These are phyloP conservation scores for Auanema freiburgensis DNA, from an alignment of 2,888 invertebrate genomes.

Conservation along the genomic window DNA sequence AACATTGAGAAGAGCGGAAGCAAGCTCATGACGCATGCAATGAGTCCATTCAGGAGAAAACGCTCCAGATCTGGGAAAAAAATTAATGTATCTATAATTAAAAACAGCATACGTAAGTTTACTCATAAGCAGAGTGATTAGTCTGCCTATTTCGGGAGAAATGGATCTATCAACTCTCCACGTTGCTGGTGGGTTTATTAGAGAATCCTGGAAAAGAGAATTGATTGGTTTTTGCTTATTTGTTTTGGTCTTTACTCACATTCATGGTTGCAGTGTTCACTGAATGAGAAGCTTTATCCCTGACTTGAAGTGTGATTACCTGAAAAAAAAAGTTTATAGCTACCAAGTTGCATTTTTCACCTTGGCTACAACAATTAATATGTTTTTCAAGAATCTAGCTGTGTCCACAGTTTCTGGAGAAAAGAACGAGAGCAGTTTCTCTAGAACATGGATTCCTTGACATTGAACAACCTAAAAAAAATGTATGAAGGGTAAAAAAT, in stretches of 20 bases:
- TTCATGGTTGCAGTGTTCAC: conserved; percentile 46
- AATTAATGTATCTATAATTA: neutral
- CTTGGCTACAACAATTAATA: conserved; percentile 56
- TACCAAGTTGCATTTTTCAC: conserved; percentile 4
- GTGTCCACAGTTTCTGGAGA: conserved; percentile 44
- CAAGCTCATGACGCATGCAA: conserved; percentile 43
- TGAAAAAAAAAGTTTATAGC: neutral
- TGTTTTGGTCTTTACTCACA: conserved; percentile 26
- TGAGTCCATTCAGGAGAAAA: conserved; percentile 50
- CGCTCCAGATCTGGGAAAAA: conserved; percentile 35
- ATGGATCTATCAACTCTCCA: conserved; percentile 55
- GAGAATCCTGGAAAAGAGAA: conserved; percentile 38
- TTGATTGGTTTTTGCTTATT: neutral
- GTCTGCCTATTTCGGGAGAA: conserved; percentile 46
- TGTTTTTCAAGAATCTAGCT: conserved; percentile 51
- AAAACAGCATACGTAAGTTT: conserved; percentile 29
- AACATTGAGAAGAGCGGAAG: conserved; percentile 30
- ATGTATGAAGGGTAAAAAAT: neutral
- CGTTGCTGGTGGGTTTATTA: conserved; percentile 43
- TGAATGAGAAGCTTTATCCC: conserved; percentile 52
- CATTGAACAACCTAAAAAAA: conserved; percentile 49
- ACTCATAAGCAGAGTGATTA: conserved; percentile 31
- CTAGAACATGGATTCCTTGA: conserved; percentile 58
- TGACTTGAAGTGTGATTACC: conserved; percentile 58
- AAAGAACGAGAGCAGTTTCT: conserved; percentile 52